Evolutionary conservation across 2,797 vertebrate genomes (phyloP), one percentile per base, ranked within the genome.

Genomic region (Cyclura pinguis): DNA sequence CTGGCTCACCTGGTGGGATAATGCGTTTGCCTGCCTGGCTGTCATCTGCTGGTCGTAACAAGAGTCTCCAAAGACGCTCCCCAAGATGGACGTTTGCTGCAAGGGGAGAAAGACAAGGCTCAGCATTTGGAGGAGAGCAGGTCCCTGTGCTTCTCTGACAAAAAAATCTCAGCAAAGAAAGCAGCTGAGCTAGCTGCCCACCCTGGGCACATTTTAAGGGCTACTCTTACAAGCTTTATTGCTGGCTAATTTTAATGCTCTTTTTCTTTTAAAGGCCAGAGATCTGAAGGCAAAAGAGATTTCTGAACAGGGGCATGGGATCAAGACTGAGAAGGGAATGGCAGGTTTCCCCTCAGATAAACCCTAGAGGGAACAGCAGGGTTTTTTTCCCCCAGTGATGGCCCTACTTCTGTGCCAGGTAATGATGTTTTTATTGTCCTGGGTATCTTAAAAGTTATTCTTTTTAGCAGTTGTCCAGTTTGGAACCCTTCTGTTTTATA

Each of bases 21-120:
- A 98, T 57, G 99, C 98, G 76, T 99, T 99, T 91, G 99, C 99
- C 97, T 99, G 99, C 96, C 99, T 98, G 92, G 98, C 98, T 24
- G 98, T 98, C 97, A 99, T 96, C 98, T 99, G 99, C 97, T 99
- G 99, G 96, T 99, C 99, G 93, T 99, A 99, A 97, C 98, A 99
- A 10, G 99, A 98, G 95, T 99, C 99, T 88, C 98, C 99, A 95
- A 99, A 99, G 97, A 99, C 98, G 93, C 98, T 98, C 95, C 98
- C 98, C 96, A 99, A 98, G 88, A 98, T 97, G 74, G 99, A 98
- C 88, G 98, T 98, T 97, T 99, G 99, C 99, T 99, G 98, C 38
- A 97, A 97, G 97, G 90, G 96, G 42, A 97, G 91, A 97, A 93
- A 35, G 96, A 38, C 24, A 50, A 78, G 0, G 4, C 9, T 69